Percentiles rank a stretch among this genome's conserved stretches.
Evolutionary conservation across 2,888 invertebrate genomes (phyloP).

Genomic region (Cheilosia pagana): DNA sequence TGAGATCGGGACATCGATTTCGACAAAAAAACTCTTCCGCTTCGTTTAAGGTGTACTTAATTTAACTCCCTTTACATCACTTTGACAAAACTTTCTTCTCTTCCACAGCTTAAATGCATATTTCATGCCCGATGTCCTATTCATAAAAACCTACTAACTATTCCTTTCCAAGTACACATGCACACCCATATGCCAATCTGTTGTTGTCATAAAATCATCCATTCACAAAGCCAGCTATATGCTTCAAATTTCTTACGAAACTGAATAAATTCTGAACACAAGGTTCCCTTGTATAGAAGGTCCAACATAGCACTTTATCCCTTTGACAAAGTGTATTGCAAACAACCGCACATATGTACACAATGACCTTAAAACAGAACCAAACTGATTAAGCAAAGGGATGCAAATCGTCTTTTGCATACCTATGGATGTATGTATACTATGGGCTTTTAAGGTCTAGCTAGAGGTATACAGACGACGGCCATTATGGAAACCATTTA

Average conservation of each 20-base stretch:
- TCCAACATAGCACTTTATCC: not conserved
- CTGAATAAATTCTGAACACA: conserved; percentile 1
- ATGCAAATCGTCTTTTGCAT: conserved; percentile 9
- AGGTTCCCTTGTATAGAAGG: not conserved
- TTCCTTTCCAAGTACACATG: not conserved
- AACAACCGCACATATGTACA: conserved; percentile 2
- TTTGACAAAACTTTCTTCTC: not conserved
- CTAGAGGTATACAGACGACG: not conserved
- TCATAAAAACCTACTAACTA: conserved; percentile 4
- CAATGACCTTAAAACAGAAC: conserved; percentile 4
- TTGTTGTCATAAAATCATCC: not conserved
- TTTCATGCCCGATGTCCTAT: not conserved
- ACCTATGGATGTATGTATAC: not conserved
- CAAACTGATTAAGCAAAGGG: conserved; percentile 3
- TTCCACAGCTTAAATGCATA: not conserved
- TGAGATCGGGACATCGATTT: too few species aligned
- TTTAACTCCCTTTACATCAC: not conserved
- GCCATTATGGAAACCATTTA: not conserved
- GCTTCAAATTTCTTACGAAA: conserved; percentile 4
- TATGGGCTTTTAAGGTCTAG: not conserved
- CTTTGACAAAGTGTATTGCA: conserved; percentile 8
- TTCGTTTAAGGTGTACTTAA: too few species aligned
- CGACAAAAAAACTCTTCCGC: too few species aligned
- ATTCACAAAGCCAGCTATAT: not conserved
- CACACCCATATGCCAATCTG: not conserved